phyloP scores from a whole-genome alignment of 2,113 vertebrate species.

The Pagrus major region DNA sequence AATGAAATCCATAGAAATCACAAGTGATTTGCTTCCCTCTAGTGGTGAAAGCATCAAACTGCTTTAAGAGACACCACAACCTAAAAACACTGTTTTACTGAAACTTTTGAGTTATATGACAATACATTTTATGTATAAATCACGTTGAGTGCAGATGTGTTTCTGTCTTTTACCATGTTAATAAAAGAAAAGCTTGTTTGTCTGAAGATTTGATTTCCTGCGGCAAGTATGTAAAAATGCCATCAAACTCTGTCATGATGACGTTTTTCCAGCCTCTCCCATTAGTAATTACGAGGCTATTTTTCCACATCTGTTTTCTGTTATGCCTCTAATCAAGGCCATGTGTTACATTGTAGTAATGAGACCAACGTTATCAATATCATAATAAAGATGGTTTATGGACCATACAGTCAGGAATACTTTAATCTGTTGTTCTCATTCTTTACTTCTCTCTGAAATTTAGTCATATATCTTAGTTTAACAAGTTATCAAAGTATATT shows the following conservation, averaged over 20 bases:
- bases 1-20: not conserved
- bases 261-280: slow-evolving; percentile 10
- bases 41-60: slow-evolving; percentile 10
- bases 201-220: not conserved
- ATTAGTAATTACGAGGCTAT: not conserved
- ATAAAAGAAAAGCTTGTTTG: not conserved
- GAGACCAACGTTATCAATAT: not conserved
- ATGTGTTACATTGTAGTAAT: not conserved
- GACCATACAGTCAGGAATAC: not conserved
- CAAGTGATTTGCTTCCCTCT: slow-evolving; percentile 23
- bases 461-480: not conserved
- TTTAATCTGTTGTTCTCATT: not conserved
- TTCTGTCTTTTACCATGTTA: not conserved
- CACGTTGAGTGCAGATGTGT: not conserved
- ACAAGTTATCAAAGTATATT: not conserved
- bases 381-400: not conserved
- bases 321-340: not conserved
- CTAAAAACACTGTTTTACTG: not conserved
- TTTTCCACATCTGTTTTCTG: slow-evolving; percentile 2
- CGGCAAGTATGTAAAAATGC: not conserved
- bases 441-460: not conserved
- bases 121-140: not conserved
- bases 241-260: not conserved
- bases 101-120: not conserved
- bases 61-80: not conserved